Base-by-base conservation (phyloP, 2,797 vertebrate species). In the Erpetoichthys calabaricus region DNA sequence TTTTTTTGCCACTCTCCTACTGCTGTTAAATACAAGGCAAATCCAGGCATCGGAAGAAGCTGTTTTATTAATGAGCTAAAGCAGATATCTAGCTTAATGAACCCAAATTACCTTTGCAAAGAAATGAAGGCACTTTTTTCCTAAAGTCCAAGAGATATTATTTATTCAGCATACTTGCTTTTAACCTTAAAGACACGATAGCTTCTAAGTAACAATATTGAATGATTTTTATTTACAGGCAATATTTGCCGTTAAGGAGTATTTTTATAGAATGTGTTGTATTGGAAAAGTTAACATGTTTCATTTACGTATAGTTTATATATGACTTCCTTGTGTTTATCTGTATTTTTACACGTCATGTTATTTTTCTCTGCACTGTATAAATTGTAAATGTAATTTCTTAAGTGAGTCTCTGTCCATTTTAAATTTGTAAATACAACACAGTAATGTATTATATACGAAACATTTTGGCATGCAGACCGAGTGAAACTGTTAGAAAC, bases 111-210 rank as follows among this genome's bases (percentile, higher is more conserved):
- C 63, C 58, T 53, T 59, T 68, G 67, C 78, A 75, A 82, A 80
- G 83, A 75, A 81, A 89, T 89, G 74, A 86, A 90, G 91, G 94
- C 92, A 94, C 93, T 94, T 95, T 94, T 89, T 79, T 81, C 81
- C 80, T 83, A 84, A 76, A 80, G 86, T 87, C 86, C 89, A 82
- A 81, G 25, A 25, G 72, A 77, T 73, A 80, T 89, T 93, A 96
- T 97, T 98, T 97, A 97, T 97, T 97, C 86, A 81, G 67, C 80
- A 59, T 70, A 74, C 79, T 51, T 63, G 78, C 67, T 86, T 85
- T 83, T 85, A 82, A 84, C 86, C 89, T 86, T 78, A 82, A 63
- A 68, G 64, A 76, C 75, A 80, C 81, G 68, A 57, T 66, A 74
- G 78, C 76, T 80, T 78, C 80, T 67, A 67, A 68, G 64, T 67